Evolutionary conservation across 2,797 vertebrate species (phyloP).

Genomic region (Capromys pilorides): DNA sequence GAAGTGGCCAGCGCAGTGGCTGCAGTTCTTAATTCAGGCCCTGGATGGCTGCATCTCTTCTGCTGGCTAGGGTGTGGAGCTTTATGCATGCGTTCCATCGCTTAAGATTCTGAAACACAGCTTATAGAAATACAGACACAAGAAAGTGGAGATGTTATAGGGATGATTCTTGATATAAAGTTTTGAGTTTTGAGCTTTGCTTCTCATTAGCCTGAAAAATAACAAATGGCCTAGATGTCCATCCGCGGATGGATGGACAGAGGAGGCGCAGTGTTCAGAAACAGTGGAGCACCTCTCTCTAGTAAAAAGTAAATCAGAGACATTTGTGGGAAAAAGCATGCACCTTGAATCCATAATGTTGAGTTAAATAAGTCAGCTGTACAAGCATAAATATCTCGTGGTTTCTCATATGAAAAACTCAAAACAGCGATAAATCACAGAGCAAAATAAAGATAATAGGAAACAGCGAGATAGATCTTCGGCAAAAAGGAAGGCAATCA

Average conservation of each 20-base stretch:
- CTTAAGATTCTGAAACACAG: not conserved
- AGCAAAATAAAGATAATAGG: not conserved
- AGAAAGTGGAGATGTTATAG: not conserved
- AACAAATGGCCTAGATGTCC: not conserved
- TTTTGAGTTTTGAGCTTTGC: not conserved
- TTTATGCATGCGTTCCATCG: conserved; percentile 33
- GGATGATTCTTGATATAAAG: conserved; percentile 34
- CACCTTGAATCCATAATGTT: not conserved
- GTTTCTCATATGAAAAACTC: not conserved
- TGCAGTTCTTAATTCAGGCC: not conserved
- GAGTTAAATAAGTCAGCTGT: not conserved
- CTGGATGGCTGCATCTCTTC: not conserved
- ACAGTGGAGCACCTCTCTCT: not conserved
- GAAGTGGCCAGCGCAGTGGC: not conserved
- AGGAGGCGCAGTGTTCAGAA: not conserved
- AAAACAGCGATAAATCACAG: not conserved
- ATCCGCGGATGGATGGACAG: not conserved
- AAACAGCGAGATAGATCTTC: not conserved
- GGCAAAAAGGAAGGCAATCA: not conserved
- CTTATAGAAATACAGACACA: conserved; percentile 39
- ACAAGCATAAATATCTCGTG: not conserved
- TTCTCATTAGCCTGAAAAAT: not conserved
- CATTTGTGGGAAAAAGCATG: not conserved
- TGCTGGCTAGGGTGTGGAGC: not conserved
- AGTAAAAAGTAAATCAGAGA: not conserved